Evolutionary conservation across 2,888 invertebrate species (phyloP), one percentile per base, ranked within the genome.

Genomic region (Galeruca laticollis): DNA sequence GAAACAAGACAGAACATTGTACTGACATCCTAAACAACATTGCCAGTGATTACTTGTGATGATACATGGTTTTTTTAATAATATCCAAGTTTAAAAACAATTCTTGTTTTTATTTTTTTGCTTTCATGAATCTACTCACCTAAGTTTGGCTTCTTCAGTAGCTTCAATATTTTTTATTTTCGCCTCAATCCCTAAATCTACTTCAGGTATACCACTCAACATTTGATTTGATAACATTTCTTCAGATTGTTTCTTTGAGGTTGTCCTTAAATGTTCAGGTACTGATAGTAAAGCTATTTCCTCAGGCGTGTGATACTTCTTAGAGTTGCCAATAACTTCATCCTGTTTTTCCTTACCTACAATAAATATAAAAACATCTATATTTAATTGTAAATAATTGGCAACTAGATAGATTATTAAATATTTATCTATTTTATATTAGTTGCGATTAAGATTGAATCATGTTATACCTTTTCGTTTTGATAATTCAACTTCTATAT

Each of bases 221-320:
- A 99, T 99, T 88, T 99, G 99, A 89, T 99, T 98, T 2, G 99
- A 99, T 79, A 99, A 90, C 97, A 99, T 98, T 87, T 99, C 99
- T 85, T 99, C 99, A 1, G 96, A 97, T 82, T 94, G 89, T 79
- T 95, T 94, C 0, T 94, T 91, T 0, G 95, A 94, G 1, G 96
- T 94, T 69, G 94, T 91, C 70, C 97, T 88, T 62, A 83, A 75
- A 70, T 83, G 82, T 59, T 76, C 77, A 1, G 98, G 98, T 15
- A 98, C 89, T 2, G 97, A 94, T 76, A 93, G 91, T 54, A 98
- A 86, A 0, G 96, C 96, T 21, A 96, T 96, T 86, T 96, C 96
- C 85, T 96, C 96, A 0, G 96, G 95, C 51, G 94, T 93, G 73
- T 80, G 75, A 69, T 82, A 82, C 13, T 78, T 78, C 59, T 61